A percentile compares a stretch with the other conserved stretches of the same genome.
Evolutionary conservation across 2,113 vertebrate genomes (phyloP).

Genomic region (Callorhinus ursinus): DNA sequence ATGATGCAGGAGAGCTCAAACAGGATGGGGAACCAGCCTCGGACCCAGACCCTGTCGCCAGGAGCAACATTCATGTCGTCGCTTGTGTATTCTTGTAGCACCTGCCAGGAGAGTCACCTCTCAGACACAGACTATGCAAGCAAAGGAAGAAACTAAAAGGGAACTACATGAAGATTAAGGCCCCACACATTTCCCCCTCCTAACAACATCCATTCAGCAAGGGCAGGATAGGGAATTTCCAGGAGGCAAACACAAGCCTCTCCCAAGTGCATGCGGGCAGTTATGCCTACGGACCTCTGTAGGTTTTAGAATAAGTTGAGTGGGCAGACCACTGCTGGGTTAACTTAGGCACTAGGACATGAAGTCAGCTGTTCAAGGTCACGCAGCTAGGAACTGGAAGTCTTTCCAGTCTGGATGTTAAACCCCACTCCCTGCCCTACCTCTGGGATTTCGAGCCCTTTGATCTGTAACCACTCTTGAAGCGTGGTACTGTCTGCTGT

Average conservation of each 20-base stretch:
- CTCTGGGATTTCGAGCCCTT: neutral
- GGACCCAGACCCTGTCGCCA: constrained; percentile 97
- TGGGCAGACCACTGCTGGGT: neutral
- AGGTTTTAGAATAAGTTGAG: neutral
- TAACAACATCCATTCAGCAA: neutral
- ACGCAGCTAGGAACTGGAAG: neutral
- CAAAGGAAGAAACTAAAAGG: neutral
- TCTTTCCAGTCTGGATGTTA: neutral
- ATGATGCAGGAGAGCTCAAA: constrained; percentile 99
- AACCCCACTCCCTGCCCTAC: neutral
- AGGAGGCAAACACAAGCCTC: neutral
- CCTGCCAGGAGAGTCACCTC: constrained; percentile 83
- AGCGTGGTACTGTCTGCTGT: neutral
- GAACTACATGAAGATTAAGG: neutral
- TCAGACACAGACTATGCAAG: constrained; percentile 15
- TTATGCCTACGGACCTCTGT: neutral
- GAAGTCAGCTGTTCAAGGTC: neutral
- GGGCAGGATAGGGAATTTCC: neutral
- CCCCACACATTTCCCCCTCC: neutral
- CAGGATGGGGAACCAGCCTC: constrained; percentile 98
- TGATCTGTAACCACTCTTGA: neutral
- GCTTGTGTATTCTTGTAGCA: constrained; percentile 97
- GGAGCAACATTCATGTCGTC: constrained; percentile 99
- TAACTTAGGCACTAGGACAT: neutral
- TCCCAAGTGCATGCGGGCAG: neutral